A percentile compares a stretch with the other conserved stretches of the same genome.
These are phyloP conservation scores for Phasia obesa DNA, from an alignment of 2,888 invertebrate genomes.

Conservation along the genomic window DNA sequence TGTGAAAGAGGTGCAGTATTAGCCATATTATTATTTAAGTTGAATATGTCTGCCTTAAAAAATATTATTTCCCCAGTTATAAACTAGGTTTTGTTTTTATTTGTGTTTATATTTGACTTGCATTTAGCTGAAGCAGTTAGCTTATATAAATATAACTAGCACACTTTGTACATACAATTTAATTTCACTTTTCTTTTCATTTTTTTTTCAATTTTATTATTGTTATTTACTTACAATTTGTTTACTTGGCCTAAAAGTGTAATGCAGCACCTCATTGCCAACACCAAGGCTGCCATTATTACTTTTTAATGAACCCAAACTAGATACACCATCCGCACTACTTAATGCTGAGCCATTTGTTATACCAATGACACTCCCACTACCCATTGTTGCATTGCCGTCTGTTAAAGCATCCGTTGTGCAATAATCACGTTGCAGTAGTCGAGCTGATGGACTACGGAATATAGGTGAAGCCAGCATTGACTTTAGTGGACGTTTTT, in stretches of 20 bases:
- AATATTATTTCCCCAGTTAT: neutral
- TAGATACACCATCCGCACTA: slow-evolving; percentile 74
- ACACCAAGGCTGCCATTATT: slow-evolving; percentile 76
- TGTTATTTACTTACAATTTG: slow-evolving; percentile 82
- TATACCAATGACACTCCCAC: slow-evolving; percentile 74
- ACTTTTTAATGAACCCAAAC: slow-evolving; percentile 78
- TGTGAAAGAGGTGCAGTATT: too few species aligned
- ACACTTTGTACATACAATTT: slow-evolving; percentile 29
- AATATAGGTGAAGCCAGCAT: slow-evolving; percentile 81
- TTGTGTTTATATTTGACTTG: slow-evolving; percentile 28
- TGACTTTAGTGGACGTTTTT: slow-evolving; percentile 82
- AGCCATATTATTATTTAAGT: neutral
- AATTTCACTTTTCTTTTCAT: slow-evolving; percentile 42
- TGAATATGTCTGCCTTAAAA: neutral
- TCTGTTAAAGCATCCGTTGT: slow-evolving; percentile 77
- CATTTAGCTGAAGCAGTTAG: neutral
- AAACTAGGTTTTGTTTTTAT: neutral
- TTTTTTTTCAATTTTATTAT: slow-evolving; percentile 37
- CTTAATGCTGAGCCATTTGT: slow-evolving; percentile 73
- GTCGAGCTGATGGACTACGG: slow-evolving; percentile 81
- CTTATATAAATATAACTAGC: slow-evolving; percentile 8
- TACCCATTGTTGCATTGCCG: slow-evolving; percentile 63
- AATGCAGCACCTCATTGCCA: slow-evolving; percentile 82
- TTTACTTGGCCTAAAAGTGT: slow-evolving; percentile 83
- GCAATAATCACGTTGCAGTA: slow-evolving; percentile 81